A percentile compares a stretch with the other conserved stretches of the same genome.
Conservation (phyloP, 2,797 vertebrate species). For the Salarias fasciatus region DNA sequence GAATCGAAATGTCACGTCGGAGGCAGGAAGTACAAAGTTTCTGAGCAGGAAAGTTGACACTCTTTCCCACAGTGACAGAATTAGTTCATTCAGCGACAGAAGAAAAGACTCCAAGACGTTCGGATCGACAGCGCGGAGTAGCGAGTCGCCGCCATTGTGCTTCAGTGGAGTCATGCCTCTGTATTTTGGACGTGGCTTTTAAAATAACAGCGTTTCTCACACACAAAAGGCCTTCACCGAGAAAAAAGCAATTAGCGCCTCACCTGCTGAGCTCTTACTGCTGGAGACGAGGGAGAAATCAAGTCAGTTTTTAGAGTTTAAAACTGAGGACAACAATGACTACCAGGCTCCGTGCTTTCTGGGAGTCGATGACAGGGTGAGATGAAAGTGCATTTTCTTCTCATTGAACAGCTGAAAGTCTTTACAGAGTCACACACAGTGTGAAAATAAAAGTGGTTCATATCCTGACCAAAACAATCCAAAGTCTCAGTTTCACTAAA, state of each 20-base stretch:
- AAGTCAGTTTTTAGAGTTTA: not conserved
- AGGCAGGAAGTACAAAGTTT: not conserved
- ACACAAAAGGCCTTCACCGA: slow-evolving; percentile 25
- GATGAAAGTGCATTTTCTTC: too few species aligned
- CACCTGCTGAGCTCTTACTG: slow-evolving; percentile 22
- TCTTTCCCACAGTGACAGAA: not conserved
- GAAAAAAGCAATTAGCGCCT: slow-evolving; percentile 31
- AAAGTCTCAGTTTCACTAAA: too few species aligned
- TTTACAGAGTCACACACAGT: too few species aligned
- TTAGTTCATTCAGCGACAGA: slow-evolving; percentile 2
- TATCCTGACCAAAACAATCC: too few species aligned
- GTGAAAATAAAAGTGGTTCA: too few species aligned
- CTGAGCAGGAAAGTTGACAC: not conserved
- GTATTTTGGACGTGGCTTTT: slow-evolving; percentile 36
- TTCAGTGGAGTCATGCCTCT: slow-evolving; percentile 24
- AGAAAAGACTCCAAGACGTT: not conserved
- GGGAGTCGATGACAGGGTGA: too few species aligned
- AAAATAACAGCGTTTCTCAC: slow-evolving; percentile 33
- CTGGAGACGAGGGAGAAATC: slow-evolving; percentile 10
- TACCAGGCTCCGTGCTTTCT: too few species aligned
- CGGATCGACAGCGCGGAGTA: slow-evolving; percentile 6
- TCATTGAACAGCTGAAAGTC: too few species aligned
- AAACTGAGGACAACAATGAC: not conserved
- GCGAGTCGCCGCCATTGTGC: slow-evolving; percentile 39
- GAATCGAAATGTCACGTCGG: slow-evolving; percentile 2